These are phyloP conservation scores for Ostrea denselamellosa DNA, from an alignment of 1,140 invertebrate species.

Conservation along the genomic window DNA sequence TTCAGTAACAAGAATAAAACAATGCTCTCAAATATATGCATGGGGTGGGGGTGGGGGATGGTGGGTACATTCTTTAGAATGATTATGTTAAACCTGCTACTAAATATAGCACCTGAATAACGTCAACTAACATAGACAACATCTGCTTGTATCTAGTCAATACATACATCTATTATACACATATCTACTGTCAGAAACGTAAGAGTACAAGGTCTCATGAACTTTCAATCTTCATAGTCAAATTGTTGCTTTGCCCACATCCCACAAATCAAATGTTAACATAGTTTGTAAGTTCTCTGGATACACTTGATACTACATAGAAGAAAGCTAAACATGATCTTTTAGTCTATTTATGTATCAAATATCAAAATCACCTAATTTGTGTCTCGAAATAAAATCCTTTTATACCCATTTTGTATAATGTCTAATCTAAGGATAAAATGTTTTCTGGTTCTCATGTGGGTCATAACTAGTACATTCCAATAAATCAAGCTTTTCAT, in stretches of 20 bases:
- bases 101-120: not conserved
- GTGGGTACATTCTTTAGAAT: not conserved
- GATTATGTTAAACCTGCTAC: not conserved
- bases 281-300: too few relatives aligned
- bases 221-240: not conserved
- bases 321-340: too few relatives aligned
- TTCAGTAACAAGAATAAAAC: constrained; percentile 1
- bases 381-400: not conserved
- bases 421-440: not conserved
- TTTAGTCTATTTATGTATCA: not conserved
- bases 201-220: not conserved
- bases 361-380: constrained; percentile 15
- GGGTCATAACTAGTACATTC: constrained; percentile 14
- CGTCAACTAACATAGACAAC: not conserved
- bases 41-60: too few relatives aligned
- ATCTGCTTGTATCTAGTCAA: not conserved
- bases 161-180: not conserved
- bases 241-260: not conserved
- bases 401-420: not conserved
- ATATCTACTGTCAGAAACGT: not conserved
- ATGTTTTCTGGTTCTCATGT: not conserved
- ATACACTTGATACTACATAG: too few relatives aligned
- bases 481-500: constrained; percentile 19
- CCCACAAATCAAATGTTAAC: too few relatives aligned
- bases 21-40: not conserved